These are phyloP conservation scores for Pristionchus arcanus DNA, from an alignment of 2,888 invertebrate genomes.

Conservation along the genomic window DNA sequence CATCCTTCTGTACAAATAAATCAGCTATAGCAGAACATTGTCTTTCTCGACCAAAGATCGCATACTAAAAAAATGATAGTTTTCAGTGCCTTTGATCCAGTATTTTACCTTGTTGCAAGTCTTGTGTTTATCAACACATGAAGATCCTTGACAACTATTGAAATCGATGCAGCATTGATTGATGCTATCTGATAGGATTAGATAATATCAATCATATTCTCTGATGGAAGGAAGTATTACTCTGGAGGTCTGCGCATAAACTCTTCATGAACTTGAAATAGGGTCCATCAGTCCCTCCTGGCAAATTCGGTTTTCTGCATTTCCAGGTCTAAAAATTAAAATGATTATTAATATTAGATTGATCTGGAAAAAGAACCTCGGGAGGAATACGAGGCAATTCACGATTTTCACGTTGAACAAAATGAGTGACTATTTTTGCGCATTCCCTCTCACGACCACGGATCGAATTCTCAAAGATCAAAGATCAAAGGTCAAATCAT, in stretches of 20 bases:
- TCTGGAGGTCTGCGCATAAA: not conserved
- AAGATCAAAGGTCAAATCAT: not conserved
- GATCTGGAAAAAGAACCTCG: not conserved
- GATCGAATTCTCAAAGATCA: not conserved
- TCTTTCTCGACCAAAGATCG: no score
- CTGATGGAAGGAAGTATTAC: no score
- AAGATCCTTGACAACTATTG: not conserved
- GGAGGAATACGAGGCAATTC: not conserved
- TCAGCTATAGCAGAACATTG: no score
- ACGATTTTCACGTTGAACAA: not conserved
- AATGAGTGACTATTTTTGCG: not conserved
- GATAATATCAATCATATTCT: no score
- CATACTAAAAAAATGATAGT: no score
- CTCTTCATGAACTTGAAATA: not conserved
- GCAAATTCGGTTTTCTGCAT: not conserved
- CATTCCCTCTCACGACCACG: not conserved
- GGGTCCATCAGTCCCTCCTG: not conserved
- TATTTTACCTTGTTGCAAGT: no score
- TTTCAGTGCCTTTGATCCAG: no score
- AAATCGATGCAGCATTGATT: not conserved
- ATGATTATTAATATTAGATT: not conserved
- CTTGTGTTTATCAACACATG: not conserved
- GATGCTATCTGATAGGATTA: not conserved
- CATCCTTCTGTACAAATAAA: no score
- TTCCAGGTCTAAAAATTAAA: not conserved